phyloP scores from a whole-genome alignment of 2,797 vertebrate genomes.

The Coreius guichenoti region DNA sequence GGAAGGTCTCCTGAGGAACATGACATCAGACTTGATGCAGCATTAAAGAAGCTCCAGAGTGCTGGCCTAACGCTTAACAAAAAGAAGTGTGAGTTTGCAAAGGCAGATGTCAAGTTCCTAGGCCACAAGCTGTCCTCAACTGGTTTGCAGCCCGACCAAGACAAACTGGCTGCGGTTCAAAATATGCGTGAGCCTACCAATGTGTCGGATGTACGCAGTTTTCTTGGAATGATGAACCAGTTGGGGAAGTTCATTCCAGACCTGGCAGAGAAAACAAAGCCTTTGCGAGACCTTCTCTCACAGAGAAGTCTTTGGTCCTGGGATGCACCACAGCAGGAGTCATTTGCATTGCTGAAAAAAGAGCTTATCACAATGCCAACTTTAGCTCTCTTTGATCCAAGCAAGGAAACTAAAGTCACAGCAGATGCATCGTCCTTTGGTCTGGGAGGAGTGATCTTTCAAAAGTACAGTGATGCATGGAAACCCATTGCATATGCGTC shows the following conservation, averaged over 20 bases:
- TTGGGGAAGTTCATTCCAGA: background rate
- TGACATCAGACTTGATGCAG: background rate
- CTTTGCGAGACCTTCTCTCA: background rate
- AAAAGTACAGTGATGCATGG: background rate
- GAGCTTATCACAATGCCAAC: background rate
- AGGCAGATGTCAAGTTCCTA: no score
- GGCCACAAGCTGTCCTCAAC: no score
- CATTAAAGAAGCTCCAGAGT: no score
- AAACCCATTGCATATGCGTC: background rate
- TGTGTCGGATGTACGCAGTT: no score
- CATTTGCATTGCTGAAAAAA: background rate
- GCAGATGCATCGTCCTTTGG: background rate
- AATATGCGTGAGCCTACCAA: no score
- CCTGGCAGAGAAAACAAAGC: background rate
- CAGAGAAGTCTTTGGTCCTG: background rate
- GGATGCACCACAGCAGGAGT: background rate
- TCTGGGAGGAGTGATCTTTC: background rate
- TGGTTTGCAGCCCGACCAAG: no score
- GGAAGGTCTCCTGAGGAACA: background rate
- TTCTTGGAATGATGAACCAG: conserved; percentile 6
- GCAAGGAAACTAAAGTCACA: background rate
- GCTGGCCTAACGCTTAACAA: no score
- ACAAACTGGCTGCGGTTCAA: no score
- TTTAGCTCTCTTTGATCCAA: background rate
- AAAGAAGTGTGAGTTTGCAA: background rate